Evolutionary conservation across 2,797 vertebrate species (phyloP).

Genomic region (Ctenopoma kingsleyae): DNA sequence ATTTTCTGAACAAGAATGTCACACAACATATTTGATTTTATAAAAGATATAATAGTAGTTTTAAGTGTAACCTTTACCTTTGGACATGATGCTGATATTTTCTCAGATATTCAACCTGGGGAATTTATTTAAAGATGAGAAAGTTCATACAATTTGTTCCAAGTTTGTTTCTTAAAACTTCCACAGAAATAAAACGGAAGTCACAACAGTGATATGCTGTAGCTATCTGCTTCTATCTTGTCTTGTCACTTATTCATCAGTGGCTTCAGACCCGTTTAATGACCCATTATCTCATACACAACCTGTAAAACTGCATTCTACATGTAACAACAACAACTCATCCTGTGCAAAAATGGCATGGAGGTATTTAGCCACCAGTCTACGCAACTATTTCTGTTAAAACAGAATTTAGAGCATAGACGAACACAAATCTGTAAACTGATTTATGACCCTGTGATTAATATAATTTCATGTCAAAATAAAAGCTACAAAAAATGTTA

Average conservation of each 20-base stretch:
- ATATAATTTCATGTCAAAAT: neutral
- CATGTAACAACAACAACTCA: neutral
- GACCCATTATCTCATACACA: slow-evolving; percentile 3
- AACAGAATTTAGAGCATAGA: neutral
- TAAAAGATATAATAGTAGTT: neutral
- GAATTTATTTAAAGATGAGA: slow-evolving; percentile 4
- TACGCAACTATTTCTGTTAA: neutral
- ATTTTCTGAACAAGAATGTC: neutral
- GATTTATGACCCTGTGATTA: neutral
- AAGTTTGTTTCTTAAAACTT: neutral
- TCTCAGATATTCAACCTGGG: slow-evolving; percentile 36
- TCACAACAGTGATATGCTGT: neutral
- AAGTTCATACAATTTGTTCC: neutral
- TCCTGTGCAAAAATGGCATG: neutral
- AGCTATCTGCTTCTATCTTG: neutral
- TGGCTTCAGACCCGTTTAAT: slow-evolving; percentile 10
- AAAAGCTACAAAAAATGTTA: neutral
- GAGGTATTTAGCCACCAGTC: neutral
- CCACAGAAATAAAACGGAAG: neutral
- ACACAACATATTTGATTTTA: neutral
- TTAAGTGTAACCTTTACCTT: slow-evolving; percentile 37
- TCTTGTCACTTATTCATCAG: neutral
- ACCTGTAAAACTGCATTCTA: slow-evolving; percentile 37
- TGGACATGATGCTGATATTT: slow-evolving; percentile 63
- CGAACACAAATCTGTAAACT: neutral